These are phyloP conservation scores for Numenius phaeopus DNA, from an alignment of 2,797 vertebrate genomes.

Conservation along the genomic window DNA sequence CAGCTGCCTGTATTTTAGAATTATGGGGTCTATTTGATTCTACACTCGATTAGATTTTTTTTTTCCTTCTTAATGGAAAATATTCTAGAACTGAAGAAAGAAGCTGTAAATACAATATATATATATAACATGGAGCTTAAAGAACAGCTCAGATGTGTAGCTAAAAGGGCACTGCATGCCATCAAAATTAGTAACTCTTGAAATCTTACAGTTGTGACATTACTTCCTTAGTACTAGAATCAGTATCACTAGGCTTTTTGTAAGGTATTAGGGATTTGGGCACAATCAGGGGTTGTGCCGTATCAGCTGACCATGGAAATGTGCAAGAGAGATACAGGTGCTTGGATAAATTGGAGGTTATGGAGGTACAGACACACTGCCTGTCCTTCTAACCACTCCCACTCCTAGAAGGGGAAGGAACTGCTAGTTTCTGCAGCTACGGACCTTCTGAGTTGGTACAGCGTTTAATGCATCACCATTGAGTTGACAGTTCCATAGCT, in stretches of 20 bases:
- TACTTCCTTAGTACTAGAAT: neutral
- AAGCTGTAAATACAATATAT: neutral
- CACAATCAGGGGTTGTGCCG: neutral
- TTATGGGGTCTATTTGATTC: constrained; percentile 13
- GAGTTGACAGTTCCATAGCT: neutral
- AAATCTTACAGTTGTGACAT: neutral
- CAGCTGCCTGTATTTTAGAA: constrained; percentile 27
- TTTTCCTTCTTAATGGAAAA: constrained; percentile 9
- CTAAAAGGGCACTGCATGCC: neutral
- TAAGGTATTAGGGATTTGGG: neutral
- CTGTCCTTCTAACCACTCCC: neutral
- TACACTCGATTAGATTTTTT: neutral
- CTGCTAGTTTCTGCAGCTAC: neutral
- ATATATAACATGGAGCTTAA: neutral
- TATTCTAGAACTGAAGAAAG: neutral
- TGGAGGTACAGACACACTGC: neutral
- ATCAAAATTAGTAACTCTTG: neutral
- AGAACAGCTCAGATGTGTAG: neutral
- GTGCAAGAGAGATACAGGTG: rapidly evolving
- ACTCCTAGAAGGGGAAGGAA: neutral
- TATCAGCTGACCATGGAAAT: neutral
- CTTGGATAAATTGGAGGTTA: neutral
- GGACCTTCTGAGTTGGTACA: neutral
- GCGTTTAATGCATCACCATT: neutral
- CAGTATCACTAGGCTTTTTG: neutral